These are phyloP conservation scores for Todus mexicanus DNA, from an alignment of 2,797 vertebrate species.

Conservation along the genomic window DNA sequence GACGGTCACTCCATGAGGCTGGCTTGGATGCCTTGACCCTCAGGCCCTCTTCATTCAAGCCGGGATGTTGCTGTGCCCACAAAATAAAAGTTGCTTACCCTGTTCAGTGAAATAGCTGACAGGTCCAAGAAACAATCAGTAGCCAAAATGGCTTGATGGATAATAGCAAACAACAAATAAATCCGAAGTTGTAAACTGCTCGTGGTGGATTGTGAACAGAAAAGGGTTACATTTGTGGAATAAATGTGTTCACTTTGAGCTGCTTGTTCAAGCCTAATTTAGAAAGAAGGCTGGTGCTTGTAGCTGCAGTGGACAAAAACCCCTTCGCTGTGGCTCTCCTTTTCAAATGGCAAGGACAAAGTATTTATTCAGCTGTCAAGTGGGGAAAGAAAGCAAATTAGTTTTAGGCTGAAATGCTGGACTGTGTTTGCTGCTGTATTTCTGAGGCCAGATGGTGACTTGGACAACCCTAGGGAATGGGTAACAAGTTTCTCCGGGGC, in stretches of 20 bases:
- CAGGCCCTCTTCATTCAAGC: neutral
- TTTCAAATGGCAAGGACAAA: conserved; percentile 51
- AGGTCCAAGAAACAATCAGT: neutral
- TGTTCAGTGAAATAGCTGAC: neutral
- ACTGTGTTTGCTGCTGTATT: conserved; percentile 5
- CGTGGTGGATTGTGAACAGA: neutral
- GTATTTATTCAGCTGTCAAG: conserved; percentile 70
- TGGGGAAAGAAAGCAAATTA: conserved; percentile 63
- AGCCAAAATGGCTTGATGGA: neutral
- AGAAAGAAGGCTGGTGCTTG: conserved; percentile 13
- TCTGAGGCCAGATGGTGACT: conserved; percentile 48
- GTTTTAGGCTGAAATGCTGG: conserved; percentile 42
- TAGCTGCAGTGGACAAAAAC: conserved; percentile 24
- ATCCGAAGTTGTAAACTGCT: conserved; percentile 13
- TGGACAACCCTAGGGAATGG: neutral
- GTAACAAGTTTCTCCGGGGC: conserved; percentile 18
- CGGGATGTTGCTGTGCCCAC: neutral
- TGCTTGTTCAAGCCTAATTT: conserved; percentile 45
- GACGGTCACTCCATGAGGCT: neutral
- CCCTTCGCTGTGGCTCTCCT: neutral
- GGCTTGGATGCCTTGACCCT: neutral
- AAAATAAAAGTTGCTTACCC: neutral
- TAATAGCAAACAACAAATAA: conserved; percentile 16
- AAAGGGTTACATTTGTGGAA: conserved; percentile 36
- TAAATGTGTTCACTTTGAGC: conserved; percentile 1